Percentiles rank a stretch among this genome's conserved stretches.
Conservation (phyloP, 2,888 invertebrate species). For the Elysia crispata region DNA sequence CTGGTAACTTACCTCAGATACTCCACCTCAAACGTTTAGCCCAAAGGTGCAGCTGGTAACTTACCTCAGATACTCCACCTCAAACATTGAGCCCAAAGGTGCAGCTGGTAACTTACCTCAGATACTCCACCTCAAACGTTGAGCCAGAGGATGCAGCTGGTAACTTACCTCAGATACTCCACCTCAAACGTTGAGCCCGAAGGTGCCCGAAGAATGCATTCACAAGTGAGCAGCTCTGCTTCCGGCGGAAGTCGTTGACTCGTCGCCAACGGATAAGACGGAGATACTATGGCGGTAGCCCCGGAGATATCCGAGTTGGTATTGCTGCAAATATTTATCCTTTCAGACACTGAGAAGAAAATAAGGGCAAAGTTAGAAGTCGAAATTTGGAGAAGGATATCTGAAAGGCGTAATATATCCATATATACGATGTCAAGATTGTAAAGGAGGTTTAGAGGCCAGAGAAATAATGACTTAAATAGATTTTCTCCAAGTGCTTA, state of each 20-base stretch:
- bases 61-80: no score
- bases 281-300: slow-evolving; percentile 22
- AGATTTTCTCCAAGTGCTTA: background rate
- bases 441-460: no score
- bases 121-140: no score
- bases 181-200: slow-evolving; percentile 10
- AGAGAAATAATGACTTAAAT: no score
- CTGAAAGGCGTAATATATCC: background rate
- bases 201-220: slow-evolving; percentile 31
- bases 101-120: background rate
- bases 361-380: background rate
- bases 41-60: no score
- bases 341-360: slow-evolving; percentile 6
- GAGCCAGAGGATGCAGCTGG: slow-evolving; percentile 31
- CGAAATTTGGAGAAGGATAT: background rate
- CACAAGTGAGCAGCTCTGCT: slow-evolving; percentile 24
- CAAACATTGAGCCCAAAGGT: slow-evolving; percentile 12
- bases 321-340: slow-evolving; percentile 27
- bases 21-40: no score
- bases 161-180: slow-evolving; percentile 37
- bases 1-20: no score
- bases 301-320: slow-evolving; percentile 12
- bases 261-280: background rate
- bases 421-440: no score
- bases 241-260: background rate